These are phyloP conservation scores for Dendrocincla tyrannina DNA, from an alignment of 2,797 vertebrate genomes.

Conservation along the genomic window DNA sequence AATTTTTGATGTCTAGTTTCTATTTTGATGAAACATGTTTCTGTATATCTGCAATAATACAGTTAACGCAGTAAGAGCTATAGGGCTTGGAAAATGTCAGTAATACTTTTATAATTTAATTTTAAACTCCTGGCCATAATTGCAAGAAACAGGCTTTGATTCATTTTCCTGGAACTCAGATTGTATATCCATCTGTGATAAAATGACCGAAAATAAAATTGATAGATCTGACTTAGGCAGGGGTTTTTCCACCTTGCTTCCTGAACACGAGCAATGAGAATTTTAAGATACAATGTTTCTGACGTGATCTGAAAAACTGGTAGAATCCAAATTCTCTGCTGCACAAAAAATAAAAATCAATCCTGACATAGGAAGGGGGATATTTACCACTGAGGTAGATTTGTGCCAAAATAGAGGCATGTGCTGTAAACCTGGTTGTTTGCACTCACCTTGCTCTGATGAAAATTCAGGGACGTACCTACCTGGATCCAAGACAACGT, in stretches of 20 bases:
- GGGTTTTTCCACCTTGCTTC: background rate
- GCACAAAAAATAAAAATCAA: background rate
- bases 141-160: background rate
- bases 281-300: background rate
- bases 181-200: background rate
- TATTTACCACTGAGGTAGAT: background rate
- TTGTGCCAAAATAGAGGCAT: background rate
- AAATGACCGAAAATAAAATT: background rate
- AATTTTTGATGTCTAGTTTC: conserved; percentile 26
- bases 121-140: background rate
- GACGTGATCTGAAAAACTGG: background rate
- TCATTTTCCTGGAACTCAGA: background rate
- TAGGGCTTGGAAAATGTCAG: background rate
- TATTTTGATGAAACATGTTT: conserved; percentile 8
- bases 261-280: background rate
- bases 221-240: background rate
- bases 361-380: background rate
- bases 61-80: background rate
- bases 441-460: background rate
- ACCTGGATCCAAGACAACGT: background rate
- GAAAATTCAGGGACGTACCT: background rate
- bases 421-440: background rate
- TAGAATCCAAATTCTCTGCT: background rate
- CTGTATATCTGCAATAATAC: background rate
- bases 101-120: background rate